These are phyloP conservation scores for Ophion ventricosus DNA, from an alignment of 2,888 invertebrate genomes.

Conservation along the genomic window DNA sequence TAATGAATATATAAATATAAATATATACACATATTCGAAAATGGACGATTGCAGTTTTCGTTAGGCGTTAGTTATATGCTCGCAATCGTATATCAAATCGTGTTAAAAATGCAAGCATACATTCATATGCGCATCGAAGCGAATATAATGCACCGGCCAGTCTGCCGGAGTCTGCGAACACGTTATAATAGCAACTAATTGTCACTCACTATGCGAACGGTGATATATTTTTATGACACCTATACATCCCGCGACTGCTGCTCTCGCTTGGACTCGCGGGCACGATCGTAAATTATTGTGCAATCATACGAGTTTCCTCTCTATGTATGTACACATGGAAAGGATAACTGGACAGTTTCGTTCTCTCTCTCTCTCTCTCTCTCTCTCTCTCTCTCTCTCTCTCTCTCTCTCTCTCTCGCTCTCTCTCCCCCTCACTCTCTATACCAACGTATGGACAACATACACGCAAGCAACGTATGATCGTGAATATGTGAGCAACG, in stretches of 20 bases:
- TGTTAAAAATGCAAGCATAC: conserved; percentile 18
- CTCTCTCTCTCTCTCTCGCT: too few species aligned
- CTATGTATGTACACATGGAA: conserved; percentile 9
- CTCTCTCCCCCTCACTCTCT: too few species aligned
- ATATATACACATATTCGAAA: too few species aligned
- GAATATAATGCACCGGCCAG: conserved; percentile 11
- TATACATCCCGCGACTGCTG: conserved; percentile 34
- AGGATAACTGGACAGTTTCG: conserved; percentile 25
- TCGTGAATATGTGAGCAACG: too few species aligned
- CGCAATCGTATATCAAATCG: conserved; percentile 7
- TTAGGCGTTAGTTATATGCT: background rate
- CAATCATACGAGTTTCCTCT: conserved; percentile 51
- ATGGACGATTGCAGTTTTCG: too few species aligned
- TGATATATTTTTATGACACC: conserved; percentile 60
- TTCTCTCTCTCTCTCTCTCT: too few species aligned
- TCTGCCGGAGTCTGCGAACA: conserved; percentile 25
- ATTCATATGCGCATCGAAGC: conserved; percentile 21
- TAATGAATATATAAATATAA: too few species aligned
- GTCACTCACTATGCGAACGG: conserved; percentile 47
- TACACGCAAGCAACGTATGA: too few species aligned
- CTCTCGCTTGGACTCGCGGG: conserved; percentile 32
- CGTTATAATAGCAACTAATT: conserved; percentile 56
- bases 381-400: too few species aligned
- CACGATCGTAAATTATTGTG: conserved; percentile 53
- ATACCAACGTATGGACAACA: too few species aligned